Base-by-base conservation (phyloP, 1,140 invertebrate genomes). In the Aphis craccivora region DNA sequence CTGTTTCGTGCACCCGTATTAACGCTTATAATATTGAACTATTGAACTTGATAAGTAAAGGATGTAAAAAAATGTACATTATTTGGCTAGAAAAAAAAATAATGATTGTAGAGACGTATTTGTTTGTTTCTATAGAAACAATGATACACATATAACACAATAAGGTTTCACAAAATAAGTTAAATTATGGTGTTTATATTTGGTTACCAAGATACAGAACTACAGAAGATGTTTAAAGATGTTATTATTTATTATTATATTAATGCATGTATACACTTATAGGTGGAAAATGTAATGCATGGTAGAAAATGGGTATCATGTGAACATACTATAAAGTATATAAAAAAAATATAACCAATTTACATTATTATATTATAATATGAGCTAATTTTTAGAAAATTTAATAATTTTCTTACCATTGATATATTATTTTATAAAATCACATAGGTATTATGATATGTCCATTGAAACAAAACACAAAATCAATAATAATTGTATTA, bases 41-140 rank as follows among this genome's bases (percentile, higher is more conserved):
- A 91, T 91, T 91, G 53, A 91, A 91, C 40, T 91, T 91, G 90
- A 91, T 91, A 45, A 83, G 43, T 35, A 23, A 76, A 91, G 6
- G 37, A 76, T 76, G 35, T 7, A 67, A 91, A 91, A n/a, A 76
- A 60, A 45, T 43, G 45, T 14, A 87, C 8, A 53, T 53, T 89
- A 23, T 76, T 76, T n/a, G 30, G 37, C n/a, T 37, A 23, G 48
- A 89, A 55, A 91, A 83, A 83, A 92, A 83, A 25, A 23, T 92
- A 92, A 91, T 91, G 90, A 76, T 91, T 91, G 20, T 89, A 89
- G 11, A 51, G 22, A 53, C 45, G n/a, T 45, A 43, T 23, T 76
- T 92, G 90, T 91, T 91, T 91, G 91, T 92, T 92, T 45, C 91
- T 51, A 92, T 92, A 83, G 67, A n/a, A 92, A 92, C 91, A 81